Conservation (phyloP, 2,888 invertebrate species). For the Hyposoter didymator region DNA sequence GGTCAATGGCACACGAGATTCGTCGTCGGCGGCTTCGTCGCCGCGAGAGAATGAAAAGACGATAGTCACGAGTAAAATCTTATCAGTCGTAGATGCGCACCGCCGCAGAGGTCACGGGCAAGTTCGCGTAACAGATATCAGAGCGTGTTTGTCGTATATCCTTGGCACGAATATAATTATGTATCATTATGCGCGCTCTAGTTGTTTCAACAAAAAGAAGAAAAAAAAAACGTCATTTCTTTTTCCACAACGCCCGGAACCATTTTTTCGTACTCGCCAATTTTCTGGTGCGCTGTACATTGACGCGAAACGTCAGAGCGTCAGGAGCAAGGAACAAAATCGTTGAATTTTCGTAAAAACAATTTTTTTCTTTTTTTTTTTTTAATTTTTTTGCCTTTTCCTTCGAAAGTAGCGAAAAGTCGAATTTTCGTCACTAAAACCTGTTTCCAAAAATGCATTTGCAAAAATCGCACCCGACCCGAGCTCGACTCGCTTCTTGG, state of each 20-base stretch:
- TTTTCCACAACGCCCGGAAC: conserved; percentile 1
- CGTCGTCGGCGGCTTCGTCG: not conserved
- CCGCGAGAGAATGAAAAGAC: not conserved
- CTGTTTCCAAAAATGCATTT: too few species aligned
- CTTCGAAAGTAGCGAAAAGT: too few species aligned
- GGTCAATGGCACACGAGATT: conserved; percentile 31
- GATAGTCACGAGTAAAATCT: conserved; percentile 19
- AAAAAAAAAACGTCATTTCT: too few species aligned
- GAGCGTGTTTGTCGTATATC: not conserved
- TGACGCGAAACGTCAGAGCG: too few species aligned
- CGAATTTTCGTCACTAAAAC: too few species aligned
- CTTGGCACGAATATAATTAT: conserved; percentile 47
- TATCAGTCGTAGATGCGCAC: conserved; percentile 47
- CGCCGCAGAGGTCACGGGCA: conserved; percentile 52
- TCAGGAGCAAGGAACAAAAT: too few species aligned
- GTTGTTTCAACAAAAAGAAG: not conserved
- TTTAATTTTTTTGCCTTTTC: too few species aligned
- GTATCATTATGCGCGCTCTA: conserved; percentile 19
- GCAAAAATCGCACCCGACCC: too few species aligned
- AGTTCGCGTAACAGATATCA: conserved; percentile 14
- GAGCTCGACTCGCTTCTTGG: not conserved
- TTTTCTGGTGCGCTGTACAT: not conserved
- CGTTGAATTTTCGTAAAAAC: too few species aligned
- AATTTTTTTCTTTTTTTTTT: too few species aligned
- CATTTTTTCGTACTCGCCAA: not conserved